Evolutionary conservation across 2,113 vertebrate species (phyloP).

Genomic region (Rhinoderma darwinii): DNA sequence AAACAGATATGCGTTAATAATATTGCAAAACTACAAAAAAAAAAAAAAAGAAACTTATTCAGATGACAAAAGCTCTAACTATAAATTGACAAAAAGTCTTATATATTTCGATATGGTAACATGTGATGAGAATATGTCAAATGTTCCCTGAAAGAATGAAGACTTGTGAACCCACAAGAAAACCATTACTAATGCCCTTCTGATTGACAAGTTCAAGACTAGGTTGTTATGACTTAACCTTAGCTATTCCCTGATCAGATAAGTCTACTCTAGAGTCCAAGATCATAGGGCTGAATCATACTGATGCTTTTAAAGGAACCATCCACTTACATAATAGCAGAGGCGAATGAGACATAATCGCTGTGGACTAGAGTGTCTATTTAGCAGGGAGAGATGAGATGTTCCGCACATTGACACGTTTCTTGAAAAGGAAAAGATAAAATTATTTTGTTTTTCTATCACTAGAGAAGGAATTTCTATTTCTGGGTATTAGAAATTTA

Average conservation of each 20-base stretch:
- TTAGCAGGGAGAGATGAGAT: not conserved
- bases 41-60: too few species aligned
- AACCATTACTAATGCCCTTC: not conserved
- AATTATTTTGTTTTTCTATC: not conserved
- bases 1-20: too few species aligned
- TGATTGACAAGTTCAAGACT: not conserved
- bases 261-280: not conserved
- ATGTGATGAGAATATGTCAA: too few species aligned
- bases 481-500: too few species aligned
- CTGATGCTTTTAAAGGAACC: not conserved
- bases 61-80: too few species aligned
- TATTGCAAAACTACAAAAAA: too few species aligned
- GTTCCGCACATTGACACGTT: not conserved
- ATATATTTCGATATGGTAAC: too few species aligned
- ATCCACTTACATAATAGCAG: slow-evolving; percentile 20
- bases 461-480: not conserved
- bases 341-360: slow-evolving; percentile 22
- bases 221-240: not conserved
- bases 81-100: too few species aligned
- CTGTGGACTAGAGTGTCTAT: not conserved
- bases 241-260: not conserved
- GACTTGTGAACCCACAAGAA: too few species aligned
- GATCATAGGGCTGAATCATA: slow-evolving; percentile 1
- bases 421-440: not conserved
- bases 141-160: too few species aligned